A percentile compares a stretch with the other conserved stretches of the same genome.
phyloP scores from a whole-genome alignment of 1,140 invertebrate genomes.

The Conus betulinus region DNA sequence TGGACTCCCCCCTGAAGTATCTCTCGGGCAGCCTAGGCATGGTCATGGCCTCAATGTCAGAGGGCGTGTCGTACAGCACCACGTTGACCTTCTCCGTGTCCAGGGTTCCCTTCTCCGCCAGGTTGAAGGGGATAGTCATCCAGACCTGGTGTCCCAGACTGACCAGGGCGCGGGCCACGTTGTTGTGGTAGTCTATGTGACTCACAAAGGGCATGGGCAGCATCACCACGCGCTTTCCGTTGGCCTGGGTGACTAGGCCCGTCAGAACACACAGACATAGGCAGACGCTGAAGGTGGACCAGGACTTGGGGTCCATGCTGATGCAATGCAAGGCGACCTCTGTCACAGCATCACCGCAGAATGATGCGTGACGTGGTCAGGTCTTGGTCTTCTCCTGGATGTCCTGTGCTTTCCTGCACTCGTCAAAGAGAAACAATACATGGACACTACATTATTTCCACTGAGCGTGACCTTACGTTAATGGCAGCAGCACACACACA shows the following conservation, averaged over 20 bases:
- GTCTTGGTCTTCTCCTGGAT: too few species aligned
- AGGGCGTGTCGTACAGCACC: slow-evolving; percentile 11
- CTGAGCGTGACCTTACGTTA: not conserved
- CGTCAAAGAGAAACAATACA: not conserved
- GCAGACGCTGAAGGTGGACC: not conserved
- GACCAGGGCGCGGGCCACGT: slow-evolving; percentile 26
- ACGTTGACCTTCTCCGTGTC: slow-evolving; percentile 25
- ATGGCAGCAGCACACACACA: too few species aligned
- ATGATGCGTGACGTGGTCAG: not conserved
- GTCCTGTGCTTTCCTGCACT: too few species aligned
- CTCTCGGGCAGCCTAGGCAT: slow-evolving; percentile 11
- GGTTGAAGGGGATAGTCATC: slow-evolving; percentile 27
- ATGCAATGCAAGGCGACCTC: not conserved
- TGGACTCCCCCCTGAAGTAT: slow-evolving; percentile 28
- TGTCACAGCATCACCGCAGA: not conserved
- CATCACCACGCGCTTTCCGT: slow-evolving; percentile 31
- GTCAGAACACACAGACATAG: not conserved
- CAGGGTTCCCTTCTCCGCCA: not conserved
- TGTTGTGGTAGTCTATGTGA: slow-evolving; percentile 39
- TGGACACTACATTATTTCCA: not conserved
- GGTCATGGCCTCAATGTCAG: not conserved
- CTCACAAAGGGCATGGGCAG: slow-evolving; percentile 23
- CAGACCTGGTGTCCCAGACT: slow-evolving; percentile 41
- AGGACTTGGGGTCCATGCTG: not conserved
- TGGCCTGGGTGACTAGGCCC: not conserved